Percentiles rank a stretch among this genome's conserved stretches.
These are phyloP conservation scores for Anastrepha obliqua DNA, from an alignment of 1,140 invertebrate species.

Conservation along the genomic window DNA sequence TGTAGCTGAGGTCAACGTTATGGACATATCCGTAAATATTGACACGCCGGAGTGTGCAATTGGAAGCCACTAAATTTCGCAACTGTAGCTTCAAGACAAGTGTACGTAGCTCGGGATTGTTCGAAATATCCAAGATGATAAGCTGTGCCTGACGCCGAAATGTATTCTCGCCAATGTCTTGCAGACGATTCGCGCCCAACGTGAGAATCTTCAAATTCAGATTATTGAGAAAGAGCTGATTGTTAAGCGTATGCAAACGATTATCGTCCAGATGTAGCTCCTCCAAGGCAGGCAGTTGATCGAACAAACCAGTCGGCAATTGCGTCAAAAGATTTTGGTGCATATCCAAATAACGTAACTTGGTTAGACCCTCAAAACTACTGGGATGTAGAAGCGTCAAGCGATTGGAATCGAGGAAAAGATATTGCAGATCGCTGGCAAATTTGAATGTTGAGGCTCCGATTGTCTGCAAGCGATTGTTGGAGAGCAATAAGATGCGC, in stretches of 20 bases:
- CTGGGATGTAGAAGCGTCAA: conserved; percentile 58
- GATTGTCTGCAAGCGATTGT: conserved; percentile 61
- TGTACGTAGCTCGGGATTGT: conserved; percentile 62
- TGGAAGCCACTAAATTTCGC: conserved; percentile 60
- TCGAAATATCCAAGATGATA: conserved; percentile 62
- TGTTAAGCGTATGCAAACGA: conserved; percentile 59
- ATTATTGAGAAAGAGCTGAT: conserved; percentile 62
- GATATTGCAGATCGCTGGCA: conserved; percentile 63
- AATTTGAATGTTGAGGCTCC: conserved; percentile 59
- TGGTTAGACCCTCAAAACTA: conserved; percentile 62
- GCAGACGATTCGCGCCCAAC: conserved; percentile 61
- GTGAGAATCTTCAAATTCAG: conserved; percentile 58
- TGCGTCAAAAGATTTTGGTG: conserved; percentile 61
- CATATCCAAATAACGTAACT: conserved; percentile 65
- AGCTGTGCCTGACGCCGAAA: conserved; percentile 60
- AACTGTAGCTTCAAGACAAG: conserved; percentile 61
- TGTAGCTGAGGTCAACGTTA: conserved; percentile 64
- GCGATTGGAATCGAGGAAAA: conserved; percentile 64
- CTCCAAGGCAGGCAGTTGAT: conserved; percentile 58
- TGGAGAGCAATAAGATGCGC: conserved; percentile 62
- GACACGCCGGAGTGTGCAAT: conserved; percentile 68
- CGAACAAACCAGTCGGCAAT: conserved; percentile 61
- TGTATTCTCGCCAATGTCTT: conserved; percentile 62
- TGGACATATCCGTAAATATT: conserved; percentile 67
- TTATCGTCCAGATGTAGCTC: conserved; percentile 63